These are phyloP conservation scores for Tokudaia tokunoshimensis DNA, from an alignment of 2,797 vertebrate genomes.

Conservation along the genomic window DNA sequence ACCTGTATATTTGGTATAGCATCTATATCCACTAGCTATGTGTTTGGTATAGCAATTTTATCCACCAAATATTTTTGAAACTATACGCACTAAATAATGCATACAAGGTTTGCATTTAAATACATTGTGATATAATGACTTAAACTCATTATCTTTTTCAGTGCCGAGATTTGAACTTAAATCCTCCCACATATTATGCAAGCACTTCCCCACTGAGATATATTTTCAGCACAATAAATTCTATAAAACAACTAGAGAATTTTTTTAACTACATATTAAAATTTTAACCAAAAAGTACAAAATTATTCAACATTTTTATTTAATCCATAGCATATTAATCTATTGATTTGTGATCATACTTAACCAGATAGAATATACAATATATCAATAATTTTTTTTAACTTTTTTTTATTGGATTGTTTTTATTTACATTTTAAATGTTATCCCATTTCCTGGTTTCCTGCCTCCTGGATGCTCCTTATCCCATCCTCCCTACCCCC, in stretches of 20 bases:
- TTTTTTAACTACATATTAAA: background rate
- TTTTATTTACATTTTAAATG: too few species aligned
- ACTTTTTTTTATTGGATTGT: too few species aligned
- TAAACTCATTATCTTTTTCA: background rate
- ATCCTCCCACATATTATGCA: background rate
- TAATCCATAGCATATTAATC: background rate
- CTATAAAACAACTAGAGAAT: background rate
- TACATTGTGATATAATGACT: background rate
- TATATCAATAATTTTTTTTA: background rate
- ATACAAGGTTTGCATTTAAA: background rate
- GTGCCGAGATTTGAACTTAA: background rate
- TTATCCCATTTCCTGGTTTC: too few species aligned
- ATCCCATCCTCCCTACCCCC: too few species aligned
- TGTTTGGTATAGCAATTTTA: background rate
- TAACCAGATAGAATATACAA: background rate
- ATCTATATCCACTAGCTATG: background rate
- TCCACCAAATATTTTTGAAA: background rate
- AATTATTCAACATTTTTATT: slow-evolving; percentile 17
- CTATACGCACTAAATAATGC: background rate
- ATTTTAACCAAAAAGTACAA: background rate
- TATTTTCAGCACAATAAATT: background rate
- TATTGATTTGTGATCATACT: background rate
- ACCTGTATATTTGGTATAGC: background rate
- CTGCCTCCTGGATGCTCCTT: too few species aligned
- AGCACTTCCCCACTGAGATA: background rate